phyloP scores from a whole-genome alignment of 2,797 vertebrate genomes.

The Cryptoprocta ferox region DNA sequence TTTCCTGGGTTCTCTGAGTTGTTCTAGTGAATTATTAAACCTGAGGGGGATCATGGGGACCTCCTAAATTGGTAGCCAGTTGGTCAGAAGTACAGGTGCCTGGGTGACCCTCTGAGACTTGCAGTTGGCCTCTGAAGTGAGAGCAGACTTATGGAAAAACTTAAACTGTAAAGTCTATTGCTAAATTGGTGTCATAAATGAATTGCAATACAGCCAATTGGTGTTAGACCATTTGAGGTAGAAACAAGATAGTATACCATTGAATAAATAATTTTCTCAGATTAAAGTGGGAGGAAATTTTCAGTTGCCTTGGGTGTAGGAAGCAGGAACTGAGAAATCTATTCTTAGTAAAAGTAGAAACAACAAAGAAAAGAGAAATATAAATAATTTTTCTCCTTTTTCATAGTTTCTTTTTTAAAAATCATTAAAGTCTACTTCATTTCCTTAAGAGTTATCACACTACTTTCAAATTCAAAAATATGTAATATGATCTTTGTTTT shows the following conservation, averaged over 20 bases:
- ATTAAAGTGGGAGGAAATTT: not conserved
- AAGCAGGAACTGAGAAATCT: not conserved
- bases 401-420: not conserved
- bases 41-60: not conserved
- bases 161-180: not conserved
- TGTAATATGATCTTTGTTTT: not conserved
- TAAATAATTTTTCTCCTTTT: not conserved
- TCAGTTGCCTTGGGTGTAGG: not conserved
- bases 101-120: not conserved
- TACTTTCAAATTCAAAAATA: conserved; percentile 15
- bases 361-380: not conserved
- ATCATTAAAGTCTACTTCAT: not conserved
- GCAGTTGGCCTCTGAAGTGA: not conserved
- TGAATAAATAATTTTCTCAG: not conserved
- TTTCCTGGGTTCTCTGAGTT: not conserved
- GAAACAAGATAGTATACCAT: not conserved
- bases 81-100: not conserved
- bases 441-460: not conserved
- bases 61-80: not conserved
- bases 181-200: not conserved
- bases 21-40: not conserved
- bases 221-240: not conserved
- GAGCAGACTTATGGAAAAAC: not conserved
- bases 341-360: not conserved
- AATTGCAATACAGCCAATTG: not conserved